These are phyloP conservation scores for Sciurus niger DNA, from an alignment of 2,113 vertebrate species.

Conservation along the genomic window DNA sequence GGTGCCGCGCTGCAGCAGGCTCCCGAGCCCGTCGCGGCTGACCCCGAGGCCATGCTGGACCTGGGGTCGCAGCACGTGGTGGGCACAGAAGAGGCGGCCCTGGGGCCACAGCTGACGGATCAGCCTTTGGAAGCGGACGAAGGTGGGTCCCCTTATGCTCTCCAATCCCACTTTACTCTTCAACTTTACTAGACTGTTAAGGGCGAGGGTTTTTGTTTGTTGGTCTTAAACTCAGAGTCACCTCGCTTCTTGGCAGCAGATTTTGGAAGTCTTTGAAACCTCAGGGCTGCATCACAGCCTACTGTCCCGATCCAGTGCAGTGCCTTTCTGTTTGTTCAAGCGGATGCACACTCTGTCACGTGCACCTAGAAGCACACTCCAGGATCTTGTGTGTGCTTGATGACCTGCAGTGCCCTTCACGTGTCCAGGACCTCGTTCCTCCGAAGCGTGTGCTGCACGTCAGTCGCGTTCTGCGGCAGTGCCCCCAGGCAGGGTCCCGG, in stretches of 20 bases:
- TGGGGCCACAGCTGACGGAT: constrained; percentile 91
- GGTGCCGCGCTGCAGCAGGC: constrained; percentile 90
- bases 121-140: constrained; percentile 93
- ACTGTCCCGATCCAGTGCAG: not conserved
- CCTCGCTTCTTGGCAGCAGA: not conserved
- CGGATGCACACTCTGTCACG: not conserved
- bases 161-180: not conserved
- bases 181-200: not conserved
- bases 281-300: not conserved
- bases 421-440: not conserved
- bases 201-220: not conserved
- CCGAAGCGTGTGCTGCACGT: accelerated
- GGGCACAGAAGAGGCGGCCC: constrained; percentile 90
- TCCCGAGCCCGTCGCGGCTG: constrained; percentile 81
- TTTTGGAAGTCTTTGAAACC: not conserved
- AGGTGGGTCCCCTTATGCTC: constrained; percentile 85
- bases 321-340: not conserved
- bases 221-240: not conserved
- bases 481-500: accelerated
- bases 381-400: not conserved
- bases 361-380: no score
- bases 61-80: constrained; percentile 93
- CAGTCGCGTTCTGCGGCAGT: not conserved
- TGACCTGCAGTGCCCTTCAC: accelerated
- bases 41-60: constrained; percentile 93